Percentiles rank a stretch among this genome's conserved stretches.
Evolutionary conservation across 2,797 vertebrate species (phyloP).

Genomic region (Vespertilio murinus): DNA sequence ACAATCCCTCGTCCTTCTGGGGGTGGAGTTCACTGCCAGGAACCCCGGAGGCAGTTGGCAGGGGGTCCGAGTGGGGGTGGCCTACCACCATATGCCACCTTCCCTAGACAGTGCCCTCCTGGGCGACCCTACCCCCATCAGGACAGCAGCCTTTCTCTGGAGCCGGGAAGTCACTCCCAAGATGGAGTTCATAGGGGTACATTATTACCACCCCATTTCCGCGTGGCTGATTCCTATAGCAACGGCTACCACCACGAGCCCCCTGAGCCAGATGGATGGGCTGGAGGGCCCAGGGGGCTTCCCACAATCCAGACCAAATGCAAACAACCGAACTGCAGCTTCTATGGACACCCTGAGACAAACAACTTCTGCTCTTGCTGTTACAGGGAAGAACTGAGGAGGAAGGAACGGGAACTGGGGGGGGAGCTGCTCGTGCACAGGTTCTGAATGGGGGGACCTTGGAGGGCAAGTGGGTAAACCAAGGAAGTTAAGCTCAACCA

Average conservation of each 20-base stretch:
- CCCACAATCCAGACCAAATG: constrained; percentile 90
- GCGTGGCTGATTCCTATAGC: constrained; percentile 68
- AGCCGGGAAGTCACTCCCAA: constrained; percentile 60
- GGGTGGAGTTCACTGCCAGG: constrained; percentile 77
- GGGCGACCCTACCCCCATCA: constrained; percentile 82
- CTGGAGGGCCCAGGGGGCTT: constrained; percentile 69
- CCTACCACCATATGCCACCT: constrained; percentile 85
- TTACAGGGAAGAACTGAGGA: constrained; percentile 93
- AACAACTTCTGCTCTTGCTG: constrained; percentile 98
- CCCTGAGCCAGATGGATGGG: constrained; percentile 77
- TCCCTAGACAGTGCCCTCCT: constrained; percentile 83
- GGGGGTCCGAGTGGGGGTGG: constrained; percentile 82
- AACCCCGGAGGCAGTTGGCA: constrained; percentile 88
- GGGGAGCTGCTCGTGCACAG: constrained; percentile 88
- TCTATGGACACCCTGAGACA: constrained; percentile 96
- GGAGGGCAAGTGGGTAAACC: constrained; percentile 53
- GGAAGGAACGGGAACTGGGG: constrained; percentile 87
- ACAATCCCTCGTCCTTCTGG: constrained; percentile 91
- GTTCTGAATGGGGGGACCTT: constrained; percentile 87
- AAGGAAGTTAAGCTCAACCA: constrained; percentile 55
- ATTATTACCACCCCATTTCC: constrained; percentile 83
- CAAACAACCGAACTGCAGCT: constrained; percentile 94
- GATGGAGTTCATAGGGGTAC: constrained; percentile 65
- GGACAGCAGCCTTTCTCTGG: constrained; percentile 68
- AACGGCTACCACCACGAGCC: constrained; percentile 89